Conservation (phyloP, 2,113 vertebrate species). For the Tachuris rubrigastra region DNA sequence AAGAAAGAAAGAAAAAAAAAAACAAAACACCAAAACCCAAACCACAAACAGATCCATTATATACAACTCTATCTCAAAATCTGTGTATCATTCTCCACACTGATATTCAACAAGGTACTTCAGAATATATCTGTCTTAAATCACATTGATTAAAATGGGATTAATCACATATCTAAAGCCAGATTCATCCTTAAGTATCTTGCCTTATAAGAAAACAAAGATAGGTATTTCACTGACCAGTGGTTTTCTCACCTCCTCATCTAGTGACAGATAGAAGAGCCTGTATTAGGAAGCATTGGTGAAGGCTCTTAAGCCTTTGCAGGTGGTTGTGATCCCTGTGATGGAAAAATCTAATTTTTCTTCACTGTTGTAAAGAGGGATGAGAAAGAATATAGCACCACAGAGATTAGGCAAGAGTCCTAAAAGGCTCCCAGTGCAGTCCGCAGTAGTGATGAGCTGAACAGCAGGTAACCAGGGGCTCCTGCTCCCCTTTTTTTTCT, state of each 20-base stretch:
- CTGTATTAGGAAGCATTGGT: neutral
- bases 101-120: neutral
- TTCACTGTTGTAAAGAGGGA: constrained; percentile 27
- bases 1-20: neutral
- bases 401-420: constrained; percentile 35
- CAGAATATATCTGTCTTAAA: neutral
- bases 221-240: constrained; percentile 36
- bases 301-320: constrained; percentile 56
- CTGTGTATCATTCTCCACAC: neutral
- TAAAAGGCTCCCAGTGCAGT: neutral
- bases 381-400: constrained; percentile 46
- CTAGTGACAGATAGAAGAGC: neutral
- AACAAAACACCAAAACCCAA: neutral
- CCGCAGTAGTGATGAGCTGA: neutral
- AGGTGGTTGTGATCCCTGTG: constrained; percentile 47
- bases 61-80: neutral
- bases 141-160: constrained; percentile 31
- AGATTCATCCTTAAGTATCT: constrained; percentile 3
- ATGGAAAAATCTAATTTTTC: constrained; percentile 56
- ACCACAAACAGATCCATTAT: neutral
- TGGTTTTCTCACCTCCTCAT: constrained; percentile 42
- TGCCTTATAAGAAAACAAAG: constrained; percentile 42
- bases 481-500: neutral
- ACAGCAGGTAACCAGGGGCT: neutral
- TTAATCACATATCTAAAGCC: constrained; percentile 16